These are phyloP conservation scores for Caenorhabditis tropicalis DNA, from an alignment of 1,140 invertebrate genomes.

Conservation along the genomic window DNA sequence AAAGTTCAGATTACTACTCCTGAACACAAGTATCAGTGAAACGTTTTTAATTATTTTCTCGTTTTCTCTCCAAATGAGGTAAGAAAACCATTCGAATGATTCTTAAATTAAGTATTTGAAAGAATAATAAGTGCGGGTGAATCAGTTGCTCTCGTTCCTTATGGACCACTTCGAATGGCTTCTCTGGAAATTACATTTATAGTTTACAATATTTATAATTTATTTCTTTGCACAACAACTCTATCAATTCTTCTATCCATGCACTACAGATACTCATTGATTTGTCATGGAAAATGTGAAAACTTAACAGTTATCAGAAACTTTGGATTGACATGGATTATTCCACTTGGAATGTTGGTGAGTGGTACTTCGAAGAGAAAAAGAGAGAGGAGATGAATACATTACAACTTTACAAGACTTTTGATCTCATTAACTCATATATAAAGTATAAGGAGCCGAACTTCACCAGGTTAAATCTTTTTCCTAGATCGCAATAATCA, in stretches of 20 bases:
- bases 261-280: slow-evolving; percentile 5
- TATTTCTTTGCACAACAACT: slow-evolving; percentile 6
- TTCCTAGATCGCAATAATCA: not conserved
- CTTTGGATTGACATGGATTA: not conserved
- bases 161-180: not conserved
- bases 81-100: not conserved
- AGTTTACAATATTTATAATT: not conserved
- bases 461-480: too few relatives aligned
- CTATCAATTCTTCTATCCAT: not conserved
- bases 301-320: not conserved
- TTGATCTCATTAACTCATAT: too few relatives aligned
- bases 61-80: not conserved
- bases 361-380: not conserved
- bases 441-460: too few relatives aligned
- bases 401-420: too few relatives aligned
- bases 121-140: slow-evolving; percentile 16
- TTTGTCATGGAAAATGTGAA: slow-evolving; percentile 9
- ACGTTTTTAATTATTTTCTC: not conserved
- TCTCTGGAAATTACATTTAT: not conserved
- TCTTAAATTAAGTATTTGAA: not conserved
- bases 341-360: not conserved
- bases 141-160: not conserved
- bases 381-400: not conserved
- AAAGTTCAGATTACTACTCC: not conserved
- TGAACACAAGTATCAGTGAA: not conserved